Evolutionary conservation across 2,888 invertebrate species (phyloP).

Genomic region (Branchellion lobata): DNA sequence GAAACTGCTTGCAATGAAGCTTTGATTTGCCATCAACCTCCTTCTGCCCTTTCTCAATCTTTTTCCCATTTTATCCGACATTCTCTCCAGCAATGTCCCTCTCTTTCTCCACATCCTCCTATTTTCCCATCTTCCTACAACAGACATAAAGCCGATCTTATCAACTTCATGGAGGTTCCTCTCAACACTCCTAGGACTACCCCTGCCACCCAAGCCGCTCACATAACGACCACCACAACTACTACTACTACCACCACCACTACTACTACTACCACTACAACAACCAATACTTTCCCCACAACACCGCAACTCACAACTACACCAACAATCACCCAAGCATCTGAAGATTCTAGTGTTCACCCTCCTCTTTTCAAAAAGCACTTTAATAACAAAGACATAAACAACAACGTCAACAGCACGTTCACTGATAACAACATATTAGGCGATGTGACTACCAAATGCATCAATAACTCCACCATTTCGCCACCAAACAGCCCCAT

Average conservation of each 20-base stretch:
- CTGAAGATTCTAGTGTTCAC: not conserved
- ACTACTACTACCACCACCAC: not conserved
- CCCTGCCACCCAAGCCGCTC: not conserved
- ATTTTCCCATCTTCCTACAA: not conserved
- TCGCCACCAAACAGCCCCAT: no score
- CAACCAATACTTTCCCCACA: not conserved
- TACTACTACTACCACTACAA: not conserved
- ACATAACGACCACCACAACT: not conserved
- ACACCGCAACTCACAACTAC: not conserved
- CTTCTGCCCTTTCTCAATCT: not conserved
- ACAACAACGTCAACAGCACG: no score
- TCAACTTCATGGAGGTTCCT: not conserved
- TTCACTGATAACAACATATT: no score
- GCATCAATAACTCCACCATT: not conserved
- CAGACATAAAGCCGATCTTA: not conserved
- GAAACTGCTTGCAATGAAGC: no score
- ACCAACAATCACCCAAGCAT: no score
- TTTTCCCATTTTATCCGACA: not conserved
- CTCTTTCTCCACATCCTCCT: not conserved
- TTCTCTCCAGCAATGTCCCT: slow-evolving; percentile 3
- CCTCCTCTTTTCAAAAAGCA: not conserved
- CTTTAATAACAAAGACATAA: not conserved
- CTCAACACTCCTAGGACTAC: not conserved
- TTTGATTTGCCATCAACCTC: not conserved
- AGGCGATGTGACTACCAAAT: no score